Evolutionary conservation across 2,797 vertebrate genomes (phyloP).

Genomic region (Myotis daubentonii): DNA sequence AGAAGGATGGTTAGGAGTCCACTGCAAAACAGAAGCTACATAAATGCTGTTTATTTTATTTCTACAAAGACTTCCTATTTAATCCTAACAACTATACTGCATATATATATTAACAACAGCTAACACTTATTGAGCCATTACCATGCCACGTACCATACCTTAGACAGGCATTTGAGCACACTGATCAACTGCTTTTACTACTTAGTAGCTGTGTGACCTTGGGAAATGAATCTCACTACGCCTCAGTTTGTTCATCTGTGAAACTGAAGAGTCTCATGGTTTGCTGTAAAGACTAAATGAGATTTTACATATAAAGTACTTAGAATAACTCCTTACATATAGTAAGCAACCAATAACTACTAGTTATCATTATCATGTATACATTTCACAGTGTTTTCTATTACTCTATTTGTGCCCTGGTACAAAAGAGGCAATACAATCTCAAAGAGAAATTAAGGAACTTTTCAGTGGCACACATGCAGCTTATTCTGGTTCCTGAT

Average conservation of each 20-base stretch:
- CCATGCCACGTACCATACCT: not conserved
- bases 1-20: not conserved
- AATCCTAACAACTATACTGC: not conserved
- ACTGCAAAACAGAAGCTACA: not conserved
- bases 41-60: not conserved
- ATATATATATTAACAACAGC: not conserved
- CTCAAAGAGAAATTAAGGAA: not conserved
- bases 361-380: not conserved
- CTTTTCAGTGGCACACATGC: not conserved
- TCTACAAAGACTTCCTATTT: not conserved
- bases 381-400: not conserved
- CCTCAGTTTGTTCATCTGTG: slow-evolving; percentile 8
- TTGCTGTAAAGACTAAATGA: not conserved
- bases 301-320: not conserved
- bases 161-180: not conserved
- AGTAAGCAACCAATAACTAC: not conserved
- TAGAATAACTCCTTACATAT: not conserved
- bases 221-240: not conserved
- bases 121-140: not conserved
- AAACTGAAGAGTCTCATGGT: not conserved
- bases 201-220: not conserved
- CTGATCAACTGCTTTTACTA: not conserved
- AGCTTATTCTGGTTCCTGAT: not conserved
- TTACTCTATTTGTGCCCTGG: not conserved
- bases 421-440: not conserved